A percentile compares a stretch with the other conserved stretches of the same genome.
Evolutionary conservation across 1,140 invertebrate genomes (phyloP).

Genomic region (Zaprionus africanus): DNA sequence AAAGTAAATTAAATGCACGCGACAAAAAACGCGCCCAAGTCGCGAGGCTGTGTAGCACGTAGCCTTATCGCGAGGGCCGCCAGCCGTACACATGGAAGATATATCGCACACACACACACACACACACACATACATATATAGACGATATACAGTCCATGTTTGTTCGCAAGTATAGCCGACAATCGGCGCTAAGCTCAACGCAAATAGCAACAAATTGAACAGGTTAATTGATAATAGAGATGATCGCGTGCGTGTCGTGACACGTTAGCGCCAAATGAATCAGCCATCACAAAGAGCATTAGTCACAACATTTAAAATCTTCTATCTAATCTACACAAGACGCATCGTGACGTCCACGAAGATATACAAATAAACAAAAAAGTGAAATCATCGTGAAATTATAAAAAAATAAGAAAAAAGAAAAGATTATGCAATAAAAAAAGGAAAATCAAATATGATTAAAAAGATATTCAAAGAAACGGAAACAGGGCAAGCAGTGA

Average conservation of each 20-base stretch:
- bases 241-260: constrained; percentile 37
- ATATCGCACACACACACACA: not conserved
- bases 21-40: constrained; percentile 59
- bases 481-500: not conserved
- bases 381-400: not conserved
- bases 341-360: not conserved
- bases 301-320: not conserved
- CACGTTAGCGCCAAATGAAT: not conserved
- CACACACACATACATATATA: not conserved
- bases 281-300: not conserved
- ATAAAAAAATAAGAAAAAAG: not conserved
- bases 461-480: not conserved
- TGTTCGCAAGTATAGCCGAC: constrained; percentile 23
- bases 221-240: constrained; percentile 35
- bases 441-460: not conserved
- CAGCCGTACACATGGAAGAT: not conserved
- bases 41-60: constrained; percentile 24
- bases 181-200: constrained; percentile 37
- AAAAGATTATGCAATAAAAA: not conserved
- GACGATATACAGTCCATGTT: constrained; percentile 5
- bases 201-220: constrained; percentile 47
- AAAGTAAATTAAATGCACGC: constrained; percentile 68
- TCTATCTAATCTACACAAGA: constrained; percentile 26
- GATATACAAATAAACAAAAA: not conserved
- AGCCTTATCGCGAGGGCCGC: constrained; percentile 20